These are phyloP conservation scores for Mya arenaria DNA, from an alignment of 1,140 invertebrate species.

Conservation along the genomic window DNA sequence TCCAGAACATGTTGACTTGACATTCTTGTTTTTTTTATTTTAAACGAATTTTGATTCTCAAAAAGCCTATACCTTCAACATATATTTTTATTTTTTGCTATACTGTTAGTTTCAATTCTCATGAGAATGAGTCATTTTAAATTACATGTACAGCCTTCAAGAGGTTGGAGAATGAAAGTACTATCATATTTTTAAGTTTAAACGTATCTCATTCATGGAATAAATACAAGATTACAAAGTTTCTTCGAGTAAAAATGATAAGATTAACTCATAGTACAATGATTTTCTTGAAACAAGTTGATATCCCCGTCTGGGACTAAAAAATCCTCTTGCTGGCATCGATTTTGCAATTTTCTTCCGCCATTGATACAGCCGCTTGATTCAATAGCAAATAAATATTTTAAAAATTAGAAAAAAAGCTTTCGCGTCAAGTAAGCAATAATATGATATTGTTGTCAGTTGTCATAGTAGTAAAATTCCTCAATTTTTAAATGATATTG, in stretches of 20 bases:
- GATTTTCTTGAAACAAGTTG: slow-evolving; percentile 54
- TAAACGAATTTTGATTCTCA: too few relatives aligned
- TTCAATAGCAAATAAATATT: slow-evolving; percentile 8
- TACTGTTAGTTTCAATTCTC: too few relatives aligned
- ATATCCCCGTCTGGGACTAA: slow-evolving; percentile 38
- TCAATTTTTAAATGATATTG: too few relatives aligned
- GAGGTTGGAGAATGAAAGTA: slow-evolving; percentile 22
- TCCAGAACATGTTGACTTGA: too few relatives aligned
- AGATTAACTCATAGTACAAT: background rate
- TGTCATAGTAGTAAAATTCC: too few relatives aligned
- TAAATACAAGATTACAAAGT: background rate
- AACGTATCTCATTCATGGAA: background rate
- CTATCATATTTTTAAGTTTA: background rate
- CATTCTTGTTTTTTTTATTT: too few relatives aligned
- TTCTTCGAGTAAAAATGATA: background rate
- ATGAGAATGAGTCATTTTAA: background rate
- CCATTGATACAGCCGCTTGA: slow-evolving; percentile 50
- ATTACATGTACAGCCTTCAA: too few relatives aligned
- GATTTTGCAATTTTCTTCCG: slow-evolving; percentile 47
- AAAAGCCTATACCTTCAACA: too few relatives aligned
- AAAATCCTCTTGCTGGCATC: slow-evolving; percentile 54
- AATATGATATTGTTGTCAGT: too few relatives aligned
- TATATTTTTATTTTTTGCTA: too few relatives aligned
- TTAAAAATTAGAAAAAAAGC: slow-evolving; percentile 1
- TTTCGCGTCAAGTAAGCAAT: too few relatives aligned